phyloP scores from a whole-genome alignment of 2,888 invertebrate genomes.

The Pachydiplax longipennis region DNA sequence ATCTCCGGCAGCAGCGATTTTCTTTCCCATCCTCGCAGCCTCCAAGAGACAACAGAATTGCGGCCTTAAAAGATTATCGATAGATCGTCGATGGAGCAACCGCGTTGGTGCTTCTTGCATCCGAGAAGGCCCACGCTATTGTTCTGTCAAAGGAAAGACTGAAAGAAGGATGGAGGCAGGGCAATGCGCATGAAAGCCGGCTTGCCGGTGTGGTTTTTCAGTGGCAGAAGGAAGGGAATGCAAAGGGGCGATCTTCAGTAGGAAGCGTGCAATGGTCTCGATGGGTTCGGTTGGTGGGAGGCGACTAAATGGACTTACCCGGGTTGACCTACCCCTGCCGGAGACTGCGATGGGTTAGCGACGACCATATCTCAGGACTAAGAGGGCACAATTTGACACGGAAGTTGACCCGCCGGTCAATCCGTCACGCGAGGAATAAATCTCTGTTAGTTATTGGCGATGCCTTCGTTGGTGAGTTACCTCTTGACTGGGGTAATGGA shows the following conservation, averaged over 20 bases:
- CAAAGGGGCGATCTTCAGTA: neutral
- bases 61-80: neutral
- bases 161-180: neutral
- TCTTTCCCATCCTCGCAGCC: neutral
- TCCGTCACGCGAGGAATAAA: neutral
- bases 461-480: neutral
- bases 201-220: neutral
- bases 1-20: neutral
- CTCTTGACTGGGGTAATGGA: too few relatives aligned
- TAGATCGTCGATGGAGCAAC: neutral
- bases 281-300: neutral
- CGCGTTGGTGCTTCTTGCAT: neutral
- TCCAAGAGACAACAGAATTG: neutral
- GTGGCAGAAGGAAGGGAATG: neutral
- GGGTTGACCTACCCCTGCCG: neutral
- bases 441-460: neutral
- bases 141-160: constrained; percentile 16
- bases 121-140: neutral
- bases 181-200: neutral
- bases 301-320: neutral
- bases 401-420: neutral
- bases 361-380: neutral
- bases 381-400: neutral
- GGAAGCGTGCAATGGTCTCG: neutral
- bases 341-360: neutral